Evolutionary conservation across 2,797 vertebrate genomes (phyloP).

Genomic region (Halcyon badia): DNA sequence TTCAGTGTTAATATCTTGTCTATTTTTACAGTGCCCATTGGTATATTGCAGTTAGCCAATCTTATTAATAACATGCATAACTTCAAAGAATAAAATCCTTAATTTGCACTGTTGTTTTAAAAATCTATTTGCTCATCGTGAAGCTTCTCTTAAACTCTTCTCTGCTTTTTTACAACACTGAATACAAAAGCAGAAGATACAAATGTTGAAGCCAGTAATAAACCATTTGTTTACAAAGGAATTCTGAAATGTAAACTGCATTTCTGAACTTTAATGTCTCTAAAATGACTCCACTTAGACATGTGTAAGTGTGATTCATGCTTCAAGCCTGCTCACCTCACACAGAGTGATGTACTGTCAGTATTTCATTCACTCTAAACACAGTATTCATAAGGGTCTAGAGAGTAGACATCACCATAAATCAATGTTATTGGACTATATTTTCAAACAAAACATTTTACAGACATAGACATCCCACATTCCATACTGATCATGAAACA

Average conservation of each 20-base stretch:
- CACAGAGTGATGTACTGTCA: constrained; percentile 67
- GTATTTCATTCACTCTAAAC: constrained; percentile 73
- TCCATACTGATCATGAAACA: constrained; percentile 60
- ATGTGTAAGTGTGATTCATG: constrained; percentile 49
- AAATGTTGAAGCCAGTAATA: not conserved
- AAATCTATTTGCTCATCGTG: not conserved
- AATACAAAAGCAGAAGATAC: not conserved
- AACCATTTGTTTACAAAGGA: constrained; percentile 29
- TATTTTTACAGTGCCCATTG: not conserved
- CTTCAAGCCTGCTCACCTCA: constrained; percentile 39
- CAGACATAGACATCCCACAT: constrained; percentile 57
- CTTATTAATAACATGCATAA: not conserved
- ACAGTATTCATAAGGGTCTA: constrained; percentile 70
- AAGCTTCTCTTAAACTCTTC: not conserved
- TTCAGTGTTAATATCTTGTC: not conserved
- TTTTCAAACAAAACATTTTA: constrained; percentile 81
- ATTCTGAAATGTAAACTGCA: constrained; percentile 50
- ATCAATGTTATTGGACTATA: constrained; percentile 78
- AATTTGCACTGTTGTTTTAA: not conserved
- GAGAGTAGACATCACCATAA: constrained; percentile 77
- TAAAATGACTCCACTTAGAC: constrained; percentile 57
- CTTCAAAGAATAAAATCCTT: not conserved
- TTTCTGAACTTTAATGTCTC: constrained; percentile 59
- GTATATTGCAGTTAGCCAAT: not conserved
- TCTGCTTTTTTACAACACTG: not conserved